A percentile compares a stretch with the other conserved stretches of the same genome.
Conservation (phyloP, 1,140 invertebrate genomes). For the Hermatobates lingyangjiaoensis region DNA sequence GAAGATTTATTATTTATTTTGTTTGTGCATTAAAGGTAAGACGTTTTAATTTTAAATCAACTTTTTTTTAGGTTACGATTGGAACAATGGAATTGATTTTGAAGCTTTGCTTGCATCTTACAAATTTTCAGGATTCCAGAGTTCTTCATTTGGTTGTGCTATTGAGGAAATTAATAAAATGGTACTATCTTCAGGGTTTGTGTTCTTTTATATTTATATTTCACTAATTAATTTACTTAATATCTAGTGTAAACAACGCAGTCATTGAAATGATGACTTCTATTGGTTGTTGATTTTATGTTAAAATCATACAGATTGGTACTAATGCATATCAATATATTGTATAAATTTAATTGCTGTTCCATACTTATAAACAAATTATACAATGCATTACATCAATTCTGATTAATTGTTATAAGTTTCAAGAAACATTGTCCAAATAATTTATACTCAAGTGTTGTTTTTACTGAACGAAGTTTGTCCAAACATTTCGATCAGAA, state of each 20-base stretch:
- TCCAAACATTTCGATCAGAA: no score
- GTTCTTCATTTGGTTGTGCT: conserved; percentile 81
- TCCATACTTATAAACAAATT: no score
- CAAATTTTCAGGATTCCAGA: conserved; percentile 77
- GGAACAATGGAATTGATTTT: conserved; percentile 81
- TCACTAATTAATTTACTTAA: background rate
- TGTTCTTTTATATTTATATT: background rate
- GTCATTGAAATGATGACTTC: background rate
- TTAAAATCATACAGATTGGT: background rate
- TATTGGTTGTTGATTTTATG: background rate
- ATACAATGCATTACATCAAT: no score
- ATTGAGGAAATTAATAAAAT: conserved; percentile 85
- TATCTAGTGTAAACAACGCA: background rate
- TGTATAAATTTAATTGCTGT: background rate
- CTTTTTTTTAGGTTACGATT: conserved; percentile 57
- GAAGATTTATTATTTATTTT: background rate
- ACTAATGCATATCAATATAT: background rate
- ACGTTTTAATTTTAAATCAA: background rate
- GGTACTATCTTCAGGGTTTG: conserved; percentile 29
- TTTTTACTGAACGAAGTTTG: no score
- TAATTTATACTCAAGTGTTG: no score
- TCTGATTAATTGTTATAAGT: no score
- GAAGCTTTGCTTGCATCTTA: conserved; percentile 65
- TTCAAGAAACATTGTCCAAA: no score
- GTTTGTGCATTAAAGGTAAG: background rate